A percentile compares a stretch with the other conserved stretches of the same genome.
These are phyloP conservation scores for Miniopterus natalensis DNA, from an alignment of 2,113 vertebrate genomes.

Conservation along the genomic window DNA sequence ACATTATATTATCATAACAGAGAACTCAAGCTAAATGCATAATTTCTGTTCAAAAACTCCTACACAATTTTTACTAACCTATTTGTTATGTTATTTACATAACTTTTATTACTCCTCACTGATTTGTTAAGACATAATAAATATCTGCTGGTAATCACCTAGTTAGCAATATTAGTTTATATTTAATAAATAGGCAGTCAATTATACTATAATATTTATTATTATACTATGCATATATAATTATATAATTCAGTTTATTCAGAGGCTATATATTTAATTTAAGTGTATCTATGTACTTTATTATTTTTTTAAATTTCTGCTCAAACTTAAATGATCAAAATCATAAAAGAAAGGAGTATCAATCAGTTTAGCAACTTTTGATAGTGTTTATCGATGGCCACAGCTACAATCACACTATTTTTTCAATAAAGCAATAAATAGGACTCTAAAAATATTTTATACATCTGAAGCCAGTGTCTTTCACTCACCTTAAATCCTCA, in stretches of 20 bases:
- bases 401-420: background rate
- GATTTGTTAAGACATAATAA: background rate
- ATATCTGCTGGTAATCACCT: background rate
- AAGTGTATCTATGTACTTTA: background rate
- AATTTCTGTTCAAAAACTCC: background rate
- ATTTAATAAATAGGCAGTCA: background rate
- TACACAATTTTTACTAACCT: background rate
- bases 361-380: background rate
- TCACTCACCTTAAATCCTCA: background rate
- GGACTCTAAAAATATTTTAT: background rate
- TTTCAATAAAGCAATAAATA: background rate
- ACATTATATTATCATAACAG: background rate
- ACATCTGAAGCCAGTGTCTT: background rate
- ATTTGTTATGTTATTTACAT: background rate
- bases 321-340: background rate
- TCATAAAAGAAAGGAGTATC: background rate
- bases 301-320: background rate
- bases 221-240: background rate
- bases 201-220: background rate
- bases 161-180: background rate
- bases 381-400: background rate
- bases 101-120: background rate
- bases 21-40: background rate
- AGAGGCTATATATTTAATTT: background rate
- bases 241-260: background rate